Base-by-base conservation (phyloP, 2,888 invertebrate genomes). In the Argyresthia goedartella region DNA sequence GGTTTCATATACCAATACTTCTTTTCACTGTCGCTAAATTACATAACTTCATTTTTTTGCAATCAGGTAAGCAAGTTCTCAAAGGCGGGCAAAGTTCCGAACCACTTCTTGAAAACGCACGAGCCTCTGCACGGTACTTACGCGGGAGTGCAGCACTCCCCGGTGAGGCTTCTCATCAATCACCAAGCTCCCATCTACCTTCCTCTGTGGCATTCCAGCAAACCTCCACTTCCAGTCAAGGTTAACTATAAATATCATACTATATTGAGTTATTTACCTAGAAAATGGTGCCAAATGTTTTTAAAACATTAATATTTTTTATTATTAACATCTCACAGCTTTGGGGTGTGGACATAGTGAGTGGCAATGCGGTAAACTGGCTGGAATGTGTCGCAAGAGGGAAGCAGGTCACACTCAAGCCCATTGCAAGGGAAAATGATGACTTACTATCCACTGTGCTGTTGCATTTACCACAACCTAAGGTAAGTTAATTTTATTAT, bases 51-150 rank as follows among this genome's bases (percentile, higher is more conserved):
- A 56, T 49, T 60, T 56, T 54, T 52, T 59, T 61, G 49, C 60
- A 62, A 66, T 58, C 66, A 90, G 90, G 86, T 91, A 67, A 88
- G 89, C 69, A 91, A 89, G 74, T 91, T 90, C 67, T 88, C 86
- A 39, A 89, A 86, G 63, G 89, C 89, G 13, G 73, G 73, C 33
- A 87, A 89, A 67, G 77, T 91, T 61, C 91, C 91, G 54, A 77
- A 79, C 42, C 87, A 86, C 60, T 91, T 91, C 59, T 71, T 90
- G 58, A 75, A 69, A 57, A 76, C 77, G 14, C 87, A 85, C 71
- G 81, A 87, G 60, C 73, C 81, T 1, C 69, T 90, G 49, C 74
- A 72, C 59, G 91, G 90, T 7, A 70, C 66, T 11, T 89, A 88
- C 48, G 74, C 66, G 1, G 84, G 82, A 16, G 78, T 90, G 50